Base-by-base conservation (phyloP, 2,888 invertebrate species). In the Megastigmus dorsalis region DNA sequence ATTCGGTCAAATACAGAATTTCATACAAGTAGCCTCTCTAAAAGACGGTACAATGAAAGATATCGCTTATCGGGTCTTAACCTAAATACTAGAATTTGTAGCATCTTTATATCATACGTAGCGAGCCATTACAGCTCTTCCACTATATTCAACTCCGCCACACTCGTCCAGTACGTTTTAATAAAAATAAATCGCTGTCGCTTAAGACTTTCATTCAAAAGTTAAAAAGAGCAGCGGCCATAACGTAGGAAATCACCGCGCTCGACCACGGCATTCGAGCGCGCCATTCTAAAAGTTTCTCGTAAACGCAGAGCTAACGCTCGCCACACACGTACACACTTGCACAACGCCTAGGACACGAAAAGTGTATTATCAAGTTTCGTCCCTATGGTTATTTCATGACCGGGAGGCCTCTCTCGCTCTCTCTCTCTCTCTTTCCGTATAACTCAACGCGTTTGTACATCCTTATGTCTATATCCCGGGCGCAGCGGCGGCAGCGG, bases 281-380 rank as follows among this genome's bases (percentile, higher is more conserved):
- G 30, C 6, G 54, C 54, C 18, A 33, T 54, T 54, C 18, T 5
- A 54, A 43, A 43, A 60, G 59, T 43, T 43, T 28, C 18, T 10
- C 43, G 43, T 28, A 43, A 60, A 43, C 7, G 28, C 13, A 18
- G 7, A n/a, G 30, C 30, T 4, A 52, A 52, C 54, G 28, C 28
- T 9, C 18, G 20, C 7, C 10, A 2, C 43, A 1, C 2, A 9
- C 48, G 5, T 23, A 1, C 9, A 23, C 7, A 1, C 23, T 52
- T n/a, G 10, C 3, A 10, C 33, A 33, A 9, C 28, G 18, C 18
- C 55, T 7, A 30, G 28, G 28, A 30, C 30, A 43, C 54, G 48
- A 67, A 55, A 67, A 67, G 55, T 67, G 45, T 41, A 67, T 48
- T 57, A 67, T 67, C 67, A 36, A 59, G 50, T 60, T 69, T 41